Conservation (phyloP, 2,888 invertebrate genomes). For the Helobdella robusta region DNA sequence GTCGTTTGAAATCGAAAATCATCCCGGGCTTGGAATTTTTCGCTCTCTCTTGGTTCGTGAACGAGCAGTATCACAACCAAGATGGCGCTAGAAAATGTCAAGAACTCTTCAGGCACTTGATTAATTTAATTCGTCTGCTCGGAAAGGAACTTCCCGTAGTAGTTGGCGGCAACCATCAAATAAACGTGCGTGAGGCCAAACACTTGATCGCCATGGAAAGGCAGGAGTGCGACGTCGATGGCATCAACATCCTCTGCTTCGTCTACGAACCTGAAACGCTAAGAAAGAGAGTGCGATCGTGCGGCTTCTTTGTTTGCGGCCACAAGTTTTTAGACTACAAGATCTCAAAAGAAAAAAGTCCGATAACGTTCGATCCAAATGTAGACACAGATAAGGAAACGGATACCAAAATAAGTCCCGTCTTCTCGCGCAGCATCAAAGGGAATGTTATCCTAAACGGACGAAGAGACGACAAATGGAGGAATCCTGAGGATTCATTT, state of each 20-base stretch:
- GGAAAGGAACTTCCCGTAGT: constrained; percentile 18
- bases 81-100: constrained; percentile 1
- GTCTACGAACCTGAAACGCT: not conserved
- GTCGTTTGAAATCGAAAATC: constrained; percentile 14
- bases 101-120: constrained; percentile 6
- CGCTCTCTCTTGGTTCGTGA: constrained; percentile 23
- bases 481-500: constrained; percentile 27
- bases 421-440: constrained; percentile 14
- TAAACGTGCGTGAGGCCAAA: constrained; percentile 8
- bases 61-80: constrained; percentile 11
- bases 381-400: not conserved
- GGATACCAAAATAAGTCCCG: no score
- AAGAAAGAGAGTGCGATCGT: constrained; percentile 14
- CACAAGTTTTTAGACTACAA: constrained; percentile 7
- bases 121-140: constrained; percentile 16
- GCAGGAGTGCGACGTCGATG: not conserved
- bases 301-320: constrained; percentile 20
- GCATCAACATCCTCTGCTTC: not conserved
- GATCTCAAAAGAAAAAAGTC: no score
- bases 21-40: constrained; percentile 14
- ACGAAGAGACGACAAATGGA: constrained; percentile 18
- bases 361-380: not conserved
- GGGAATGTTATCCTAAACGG: constrained; percentile 24
- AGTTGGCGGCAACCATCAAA: constrained; percentile 19
- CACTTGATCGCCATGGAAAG: not conserved